phyloP scores from a whole-genome alignment of 1,140 invertebrate genomes.

The Riptortus pedestris region DNA sequence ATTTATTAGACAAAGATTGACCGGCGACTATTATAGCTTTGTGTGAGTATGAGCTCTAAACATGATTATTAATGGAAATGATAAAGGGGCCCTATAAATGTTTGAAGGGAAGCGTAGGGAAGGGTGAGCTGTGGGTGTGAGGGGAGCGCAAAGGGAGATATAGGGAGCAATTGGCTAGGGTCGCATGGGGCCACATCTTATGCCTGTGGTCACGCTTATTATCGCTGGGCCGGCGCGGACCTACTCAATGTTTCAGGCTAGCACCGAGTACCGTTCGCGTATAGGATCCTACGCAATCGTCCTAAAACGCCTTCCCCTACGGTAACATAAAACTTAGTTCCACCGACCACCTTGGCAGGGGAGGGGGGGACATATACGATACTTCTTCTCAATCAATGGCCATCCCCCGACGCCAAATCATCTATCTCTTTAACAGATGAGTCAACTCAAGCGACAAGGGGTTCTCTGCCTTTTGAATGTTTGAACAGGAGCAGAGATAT shows the following conservation, averaged over 20 bases:
- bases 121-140: neutral
- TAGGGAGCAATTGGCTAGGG: neutral
- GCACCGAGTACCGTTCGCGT: too few relatives aligned
- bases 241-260: neutral
- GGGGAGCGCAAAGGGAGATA: constrained; percentile 1
- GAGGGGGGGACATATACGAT: too few relatives aligned
- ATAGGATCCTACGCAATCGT: neutral
- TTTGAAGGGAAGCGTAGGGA: neutral
- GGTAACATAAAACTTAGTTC: too few relatives aligned
- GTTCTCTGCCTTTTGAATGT: neutral
- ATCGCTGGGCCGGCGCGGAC: too few relatives aligned
- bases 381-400: too few relatives aligned
- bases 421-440: neutral
- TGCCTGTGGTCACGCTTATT: constrained; percentile 2
- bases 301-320: too few relatives aligned
- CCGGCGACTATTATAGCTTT: too few relatives aligned
- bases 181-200: constrained; percentile 2
- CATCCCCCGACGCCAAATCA: too few relatives aligned
- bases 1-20: too few relatives aligned
- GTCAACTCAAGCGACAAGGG: too few relatives aligned
- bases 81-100: constrained; percentile 3
- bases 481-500: neutral
- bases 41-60: neutral
- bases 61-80: constrained; percentile 10
- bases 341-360: too few relatives aligned